Percentiles rank a stretch among this genome's conserved stretches.
Conservation (phyloP, 2,797 vertebrate species). For the Bovichtus variegatus region DNA sequence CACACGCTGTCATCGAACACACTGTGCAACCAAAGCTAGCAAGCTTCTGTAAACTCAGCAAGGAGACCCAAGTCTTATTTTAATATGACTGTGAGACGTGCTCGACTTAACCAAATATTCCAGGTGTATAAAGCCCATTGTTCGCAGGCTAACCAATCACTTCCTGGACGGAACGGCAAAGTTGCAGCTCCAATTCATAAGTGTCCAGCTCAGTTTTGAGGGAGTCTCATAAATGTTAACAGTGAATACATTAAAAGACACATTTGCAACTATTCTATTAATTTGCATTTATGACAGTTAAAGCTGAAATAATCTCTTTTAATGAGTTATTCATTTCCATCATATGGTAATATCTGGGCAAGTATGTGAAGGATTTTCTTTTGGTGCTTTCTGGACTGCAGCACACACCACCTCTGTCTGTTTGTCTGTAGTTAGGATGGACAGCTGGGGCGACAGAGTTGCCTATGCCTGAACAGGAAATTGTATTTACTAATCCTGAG, state of each 20-base stretch:
- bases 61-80: background rate
- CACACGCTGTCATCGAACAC: conserved; percentile 12
- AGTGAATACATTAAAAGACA: conserved; percentile 38
- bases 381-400: background rate
- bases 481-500: conserved; percentile 18
- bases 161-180: background rate
- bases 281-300: conserved; percentile 50
- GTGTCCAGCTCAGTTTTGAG: conserved; percentile 15
- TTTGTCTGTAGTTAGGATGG: conserved; percentile 16
- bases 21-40: conserved; percentile 25
- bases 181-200: background rate
- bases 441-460: conserved; percentile 29
- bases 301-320: conserved; percentile 51
- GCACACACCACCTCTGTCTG: background rate
- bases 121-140: background rate
- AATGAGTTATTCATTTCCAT: conserved; percentile 52
- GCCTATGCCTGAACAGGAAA: conserved; percentile 16
- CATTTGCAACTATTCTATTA: conserved; percentile 39
- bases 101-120: background rate
- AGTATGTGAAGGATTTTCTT: conserved; percentile 32
- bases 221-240: conserved; percentile 27
- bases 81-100: background rate
- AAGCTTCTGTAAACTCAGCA: conserved; percentile 8
- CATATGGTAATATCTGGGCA: conserved; percentile 33
- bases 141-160: background rate